Conservation (phyloP, 1,140 invertebrate species). For the Brachionus manjavacas region DNA sequence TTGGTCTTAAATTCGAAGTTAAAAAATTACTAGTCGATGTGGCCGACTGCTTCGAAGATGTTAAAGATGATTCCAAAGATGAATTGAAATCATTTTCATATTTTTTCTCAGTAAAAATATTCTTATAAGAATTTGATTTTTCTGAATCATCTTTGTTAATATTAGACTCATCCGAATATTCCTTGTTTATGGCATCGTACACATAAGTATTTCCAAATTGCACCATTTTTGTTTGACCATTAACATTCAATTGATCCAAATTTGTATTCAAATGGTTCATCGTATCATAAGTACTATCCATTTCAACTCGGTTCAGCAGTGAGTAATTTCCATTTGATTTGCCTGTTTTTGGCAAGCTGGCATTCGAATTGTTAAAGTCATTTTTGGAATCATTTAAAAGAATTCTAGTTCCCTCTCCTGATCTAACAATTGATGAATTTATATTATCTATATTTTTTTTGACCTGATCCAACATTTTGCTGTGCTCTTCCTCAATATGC, state of each 20-base stretch:
- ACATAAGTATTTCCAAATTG: conserved; percentile 40
- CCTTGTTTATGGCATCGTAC: background rate
- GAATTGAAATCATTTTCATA: conserved; percentile 30
- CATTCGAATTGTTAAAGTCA: background rate
- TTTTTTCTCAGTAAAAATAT: background rate
- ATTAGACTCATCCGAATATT: background rate
- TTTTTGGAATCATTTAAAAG: background rate
- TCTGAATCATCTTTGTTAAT: background rate
- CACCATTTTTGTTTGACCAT: background rate
- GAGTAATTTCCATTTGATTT: conserved; percentile 5
- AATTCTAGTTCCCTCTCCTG: background rate
- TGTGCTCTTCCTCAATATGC: background rate
- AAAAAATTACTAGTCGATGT: conserved; percentile 19
- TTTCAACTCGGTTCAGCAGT: conserved; percentile 31
- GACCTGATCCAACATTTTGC: background rate
- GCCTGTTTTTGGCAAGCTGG: background rate
- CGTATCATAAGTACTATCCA: conserved; percentile 34
- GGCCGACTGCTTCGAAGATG: background rate
- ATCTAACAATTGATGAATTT: background rate
- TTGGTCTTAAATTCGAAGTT: background rate
- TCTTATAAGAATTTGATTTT: background rate
- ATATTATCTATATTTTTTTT: conserved; percentile 25
- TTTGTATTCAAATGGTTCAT: conserved; percentile 40
- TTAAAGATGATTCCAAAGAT: background rate
- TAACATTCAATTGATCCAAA: background rate